Percentiles rank a stretch among this genome's conserved stretches.
Conservation (phyloP, 2,113 vertebrate species). For the Mus musculus region DNA sequence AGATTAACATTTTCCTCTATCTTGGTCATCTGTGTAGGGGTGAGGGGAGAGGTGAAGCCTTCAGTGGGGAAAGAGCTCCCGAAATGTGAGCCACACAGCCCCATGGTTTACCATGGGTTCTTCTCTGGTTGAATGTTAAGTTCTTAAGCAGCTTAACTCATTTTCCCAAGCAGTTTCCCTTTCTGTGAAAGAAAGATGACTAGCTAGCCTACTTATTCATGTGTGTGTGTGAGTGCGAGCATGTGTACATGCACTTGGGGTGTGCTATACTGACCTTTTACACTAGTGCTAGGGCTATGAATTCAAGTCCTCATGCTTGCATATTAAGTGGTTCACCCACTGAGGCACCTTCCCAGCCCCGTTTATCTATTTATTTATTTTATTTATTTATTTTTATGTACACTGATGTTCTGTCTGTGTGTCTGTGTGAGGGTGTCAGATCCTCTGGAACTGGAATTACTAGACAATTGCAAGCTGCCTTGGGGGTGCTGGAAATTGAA, state of each 20-base stretch:
- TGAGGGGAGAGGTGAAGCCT: not conserved
- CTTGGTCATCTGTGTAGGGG: not conserved
- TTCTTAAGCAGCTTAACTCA: not conserved
- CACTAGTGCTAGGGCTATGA: not conserved
- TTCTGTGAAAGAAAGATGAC: not conserved
- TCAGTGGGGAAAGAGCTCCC: not conserved
- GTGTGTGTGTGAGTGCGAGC: not conserved
- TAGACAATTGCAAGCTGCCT: not conserved
- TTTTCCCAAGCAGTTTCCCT: slow-evolving; percentile 12
- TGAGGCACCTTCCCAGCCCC: not conserved
- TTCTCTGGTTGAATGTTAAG: not conserved
- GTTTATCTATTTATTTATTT: not conserved
- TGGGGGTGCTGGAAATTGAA: not conserved
- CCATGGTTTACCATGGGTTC: not conserved
- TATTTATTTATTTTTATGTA: not conserved
- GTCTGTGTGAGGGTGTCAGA: not conserved
- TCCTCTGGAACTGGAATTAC: not conserved
- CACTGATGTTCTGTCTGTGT: not conserved
- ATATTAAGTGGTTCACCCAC: not conserved
- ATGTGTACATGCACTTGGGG: not conserved
- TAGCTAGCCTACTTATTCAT: not conserved
- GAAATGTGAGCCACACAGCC: not conserved
- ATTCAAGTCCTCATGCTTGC: not conserved
- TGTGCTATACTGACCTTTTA: not conserved
- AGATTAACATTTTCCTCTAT: slow-evolving; percentile 20